Percentiles rank a stretch among this genome's conserved stretches.
Conservation (phyloP, 2,888 invertebrate genomes). For the Tricholauxania praeusta region DNA sequence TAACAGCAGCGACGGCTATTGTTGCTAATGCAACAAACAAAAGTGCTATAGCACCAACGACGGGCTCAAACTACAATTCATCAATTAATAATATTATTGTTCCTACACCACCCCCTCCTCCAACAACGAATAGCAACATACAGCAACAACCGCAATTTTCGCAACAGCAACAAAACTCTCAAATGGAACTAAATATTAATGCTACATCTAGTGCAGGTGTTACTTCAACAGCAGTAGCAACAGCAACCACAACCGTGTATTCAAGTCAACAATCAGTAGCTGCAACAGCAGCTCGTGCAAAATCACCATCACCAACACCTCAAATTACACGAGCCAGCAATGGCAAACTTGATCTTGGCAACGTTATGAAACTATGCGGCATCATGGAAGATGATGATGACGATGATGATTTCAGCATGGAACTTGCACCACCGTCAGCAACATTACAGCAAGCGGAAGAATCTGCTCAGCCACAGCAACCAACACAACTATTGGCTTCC, state of each 20-base stretch:
- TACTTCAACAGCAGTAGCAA: slow-evolving; percentile 15
- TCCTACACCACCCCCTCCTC: not conserved
- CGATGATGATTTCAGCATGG: slow-evolving; percentile 72
- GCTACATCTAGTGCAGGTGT: not conserved
- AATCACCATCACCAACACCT: slow-evolving; percentile 56
- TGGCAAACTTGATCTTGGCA: slow-evolving; percentile 76
- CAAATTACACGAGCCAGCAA: slow-evolving; percentile 62
- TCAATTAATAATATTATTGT: no score
- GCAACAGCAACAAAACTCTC: slow-evolving; percentile 39
- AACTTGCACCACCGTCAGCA: slow-evolving; percentile 45
- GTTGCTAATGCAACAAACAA: slow-evolving; percentile 38
- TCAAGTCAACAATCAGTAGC: slow-evolving; percentile 10
- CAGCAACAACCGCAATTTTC: slow-evolving; percentile 33
- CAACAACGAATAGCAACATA: slow-evolving; percentile 26
- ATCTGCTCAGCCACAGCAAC: slow-evolving; percentile 22
- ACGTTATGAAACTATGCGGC: slow-evolving; percentile 81
- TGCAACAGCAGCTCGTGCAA: slow-evolving; percentile 40
- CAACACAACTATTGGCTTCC: slow-evolving; percentile 34
- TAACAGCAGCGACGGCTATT: slow-evolving; percentile 34
- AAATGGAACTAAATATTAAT: slow-evolving; percentile 17
- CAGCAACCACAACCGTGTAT: slow-evolving; percentile 13
- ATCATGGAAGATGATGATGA: slow-evolving; percentile 78
- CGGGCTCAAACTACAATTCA: not conserved
- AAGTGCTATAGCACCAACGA: slow-evolving; percentile 34
- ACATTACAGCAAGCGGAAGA: slow-evolving; percentile 42